phyloP scores from a whole-genome alignment of 2,113 vertebrate genomes.

The Macquaria australasica region DNA sequence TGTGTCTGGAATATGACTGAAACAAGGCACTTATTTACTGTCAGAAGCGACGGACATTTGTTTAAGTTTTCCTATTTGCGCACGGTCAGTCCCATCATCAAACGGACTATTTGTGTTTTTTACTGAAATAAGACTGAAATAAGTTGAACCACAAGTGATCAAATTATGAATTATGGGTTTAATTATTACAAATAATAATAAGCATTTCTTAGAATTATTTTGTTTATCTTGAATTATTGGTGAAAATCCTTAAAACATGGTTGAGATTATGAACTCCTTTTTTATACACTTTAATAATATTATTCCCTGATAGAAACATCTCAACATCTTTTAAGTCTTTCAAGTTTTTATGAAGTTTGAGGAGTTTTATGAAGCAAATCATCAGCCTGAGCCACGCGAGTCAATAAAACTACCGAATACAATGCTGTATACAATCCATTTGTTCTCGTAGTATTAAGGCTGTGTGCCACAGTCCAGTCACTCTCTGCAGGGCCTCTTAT shows the following conservation, averaged over 20 bases:
- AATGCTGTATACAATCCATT: slow-evolving; percentile 22
- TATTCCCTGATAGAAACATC: background rate
- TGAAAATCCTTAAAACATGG: background rate
- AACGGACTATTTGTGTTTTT: background rate
- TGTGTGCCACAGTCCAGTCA: background rate
- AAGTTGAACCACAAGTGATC: background rate
- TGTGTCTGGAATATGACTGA: slow-evolving; percentile 38
- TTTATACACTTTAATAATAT: background rate
- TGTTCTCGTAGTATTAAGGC: background rate
- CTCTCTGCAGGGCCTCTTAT: slow-evolving; percentile 13
- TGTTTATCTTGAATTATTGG: background rate
- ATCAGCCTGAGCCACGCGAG: background rate
- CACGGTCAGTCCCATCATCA: background rate
- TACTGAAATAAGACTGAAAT: background rate
- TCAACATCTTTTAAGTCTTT: too few relatives aligned
- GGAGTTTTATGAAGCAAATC: slow-evolving; percentile 19
- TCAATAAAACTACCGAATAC: slow-evolving; percentile 31
- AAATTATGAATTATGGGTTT: background rate
- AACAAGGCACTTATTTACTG: slow-evolving; percentile 42
- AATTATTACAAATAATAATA: background rate
- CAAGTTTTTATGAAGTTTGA: background rate
- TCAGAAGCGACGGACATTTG: background rate
- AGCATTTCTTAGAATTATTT: background rate
- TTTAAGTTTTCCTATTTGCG: background rate
- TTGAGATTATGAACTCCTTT: background rate